Evolutionary conservation across 2,113 vertebrate species (phyloP), one percentile per base, ranked within the genome.

Genomic region (Dolichallabes microphthalmus): DNA sequence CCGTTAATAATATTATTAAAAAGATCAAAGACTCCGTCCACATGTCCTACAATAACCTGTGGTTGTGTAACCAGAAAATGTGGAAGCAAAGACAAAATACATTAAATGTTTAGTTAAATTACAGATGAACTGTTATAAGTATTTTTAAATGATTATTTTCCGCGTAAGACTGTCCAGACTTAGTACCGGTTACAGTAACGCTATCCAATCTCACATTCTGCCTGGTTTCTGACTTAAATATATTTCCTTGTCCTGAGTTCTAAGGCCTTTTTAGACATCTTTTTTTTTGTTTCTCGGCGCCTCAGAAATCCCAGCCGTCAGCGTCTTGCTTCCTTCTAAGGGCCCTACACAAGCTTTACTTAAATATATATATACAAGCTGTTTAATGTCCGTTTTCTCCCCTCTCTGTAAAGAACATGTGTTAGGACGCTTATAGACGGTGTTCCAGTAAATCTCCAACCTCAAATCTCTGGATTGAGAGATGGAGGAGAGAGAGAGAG

Each of bases 361-460:
- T 63, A 22, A 45, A 60, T 0, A n/a, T 11, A 25, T 22, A 25
- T 22, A 63, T 50, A 80, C 79, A 80, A 50, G 25, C 79, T 63
- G 60, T n/a, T 64, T 25, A 0, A 80, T n/a, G 58, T 80, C 58
- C 35, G 7, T 50, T 17, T 64, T 80, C 78, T 61, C 32, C 19
- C 35, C 30, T 63, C 35, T 45, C 15, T 50, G 78, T 63, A 35
- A 61, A 13, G 35, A 80, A 80, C 79, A 80, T 80, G 79, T 80
- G 79, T 64, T 80, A 80, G 79, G 79, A 80, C 35, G 39, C 79
- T 80, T 80, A 80, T 8, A 1, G 60, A 64, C 12, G 20, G 55
- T 45, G 60, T 80, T 80, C 79, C 79, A 63, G 79, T 61, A 60
- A 80, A 64, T 80, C 60, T 80, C 79, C 60, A 64, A 80, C 79